Evolutionary conservation across 2,113 vertebrate species (phyloP).

Genomic region (Circaetus gallicus): DNA sequence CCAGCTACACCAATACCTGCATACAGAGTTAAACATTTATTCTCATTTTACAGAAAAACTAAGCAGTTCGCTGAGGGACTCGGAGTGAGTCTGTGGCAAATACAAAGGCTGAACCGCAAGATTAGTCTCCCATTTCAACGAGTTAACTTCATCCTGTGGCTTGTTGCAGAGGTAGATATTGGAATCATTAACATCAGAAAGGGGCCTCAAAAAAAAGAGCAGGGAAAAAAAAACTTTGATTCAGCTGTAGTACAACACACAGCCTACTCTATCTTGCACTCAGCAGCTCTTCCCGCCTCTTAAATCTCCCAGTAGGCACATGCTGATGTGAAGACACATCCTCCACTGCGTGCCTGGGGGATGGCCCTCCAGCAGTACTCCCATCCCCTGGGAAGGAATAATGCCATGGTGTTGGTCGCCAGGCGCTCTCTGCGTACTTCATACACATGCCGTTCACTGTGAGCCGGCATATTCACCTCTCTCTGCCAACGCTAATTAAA

Average conservation of each 20-base stretch:
- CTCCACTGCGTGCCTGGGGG: neutral
- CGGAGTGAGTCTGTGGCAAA: neutral
- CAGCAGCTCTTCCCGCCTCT: neutral
- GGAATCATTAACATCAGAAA: neutral
- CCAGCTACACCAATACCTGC: fast-evolving
- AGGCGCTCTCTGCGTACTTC: neutral
- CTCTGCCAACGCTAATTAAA: neutral
- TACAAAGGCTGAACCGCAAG: neutral
- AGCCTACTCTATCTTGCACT: neutral
- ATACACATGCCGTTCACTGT: neutral
- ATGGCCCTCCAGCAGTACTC: neutral
- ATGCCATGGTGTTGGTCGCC: fast-evolving
- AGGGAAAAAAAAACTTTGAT: neutral
- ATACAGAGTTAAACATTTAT: neutral
- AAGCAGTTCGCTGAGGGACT: neutral
- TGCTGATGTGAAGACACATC: neutral
- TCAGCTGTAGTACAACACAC: neutral
- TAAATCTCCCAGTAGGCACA: neutral
- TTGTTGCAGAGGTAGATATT: neutral
- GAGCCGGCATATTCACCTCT: neutral
- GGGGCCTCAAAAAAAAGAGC: neutral
- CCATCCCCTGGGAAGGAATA: neutral
- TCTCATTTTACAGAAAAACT: neutral
- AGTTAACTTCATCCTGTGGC: neutral
- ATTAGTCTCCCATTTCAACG: neutral